Evolutionary conservation across 2,113 vertebrate genomes (phyloP).

Genomic region (Antechinus flavipes): DNA sequence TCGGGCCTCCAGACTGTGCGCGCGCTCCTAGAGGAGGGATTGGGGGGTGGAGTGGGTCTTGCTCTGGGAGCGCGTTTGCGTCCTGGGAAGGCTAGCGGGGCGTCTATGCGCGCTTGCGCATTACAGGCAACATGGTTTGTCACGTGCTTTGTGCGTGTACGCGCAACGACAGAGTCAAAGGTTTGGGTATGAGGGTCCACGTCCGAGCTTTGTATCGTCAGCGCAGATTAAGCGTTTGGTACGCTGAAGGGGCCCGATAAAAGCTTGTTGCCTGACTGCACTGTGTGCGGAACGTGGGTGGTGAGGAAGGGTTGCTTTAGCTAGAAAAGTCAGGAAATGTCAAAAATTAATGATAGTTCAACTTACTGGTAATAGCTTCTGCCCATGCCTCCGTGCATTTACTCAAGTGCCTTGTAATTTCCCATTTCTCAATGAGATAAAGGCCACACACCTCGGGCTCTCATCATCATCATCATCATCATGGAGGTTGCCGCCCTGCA

Average conservation of each 20-base stretch:
- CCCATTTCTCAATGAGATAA: too few species aligned
- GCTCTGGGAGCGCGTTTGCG: not conserved
- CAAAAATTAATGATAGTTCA: not conserved
- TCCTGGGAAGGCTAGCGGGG: not conserved
- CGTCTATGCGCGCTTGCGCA: not conserved
- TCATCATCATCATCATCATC: too few species aligned
- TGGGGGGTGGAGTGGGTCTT: not conserved
- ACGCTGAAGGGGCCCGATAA: not conserved
- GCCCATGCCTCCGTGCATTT: too few species aligned
- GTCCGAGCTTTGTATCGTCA: not conserved
- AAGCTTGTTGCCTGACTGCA: not conserved
- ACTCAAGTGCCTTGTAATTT: too few species aligned
- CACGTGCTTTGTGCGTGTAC: not conserved
- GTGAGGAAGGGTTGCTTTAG: not conserved
- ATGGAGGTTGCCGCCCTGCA: too few species aligned
- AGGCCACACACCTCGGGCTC: too few species aligned
- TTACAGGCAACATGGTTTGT: not conserved
- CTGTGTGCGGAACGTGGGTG: not conserved
- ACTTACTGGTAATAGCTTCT: not conserved
- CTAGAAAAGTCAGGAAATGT: not conserved
- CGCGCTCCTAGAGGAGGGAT: too few species aligned
- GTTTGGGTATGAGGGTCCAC: not conserved
- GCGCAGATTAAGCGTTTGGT: not conserved
- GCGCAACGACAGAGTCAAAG: accelerated
- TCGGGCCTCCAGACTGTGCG: not conserved